Evolutionary conservation across 2,797 vertebrate genomes (phyloP).

Genomic region (Danio kyathit): DNA sequence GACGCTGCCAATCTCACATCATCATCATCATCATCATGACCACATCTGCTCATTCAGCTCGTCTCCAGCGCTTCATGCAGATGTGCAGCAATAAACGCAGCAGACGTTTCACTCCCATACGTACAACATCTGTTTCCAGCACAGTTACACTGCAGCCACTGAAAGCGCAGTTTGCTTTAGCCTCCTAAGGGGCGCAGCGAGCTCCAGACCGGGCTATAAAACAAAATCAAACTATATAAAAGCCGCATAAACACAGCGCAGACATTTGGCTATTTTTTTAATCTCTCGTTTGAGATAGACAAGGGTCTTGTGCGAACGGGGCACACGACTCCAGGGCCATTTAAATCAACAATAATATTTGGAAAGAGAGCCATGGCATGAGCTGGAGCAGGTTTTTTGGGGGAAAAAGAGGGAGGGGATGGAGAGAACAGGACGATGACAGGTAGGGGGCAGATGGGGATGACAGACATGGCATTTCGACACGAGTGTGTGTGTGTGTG

Average conservation of each 20-base stretch:
- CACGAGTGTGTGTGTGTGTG: constrained; percentile 27
- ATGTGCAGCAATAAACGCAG: constrained; percentile 24
- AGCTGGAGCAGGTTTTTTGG: constrained; percentile 43
- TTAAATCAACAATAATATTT: constrained; percentile 67
- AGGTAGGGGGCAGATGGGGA: constrained; percentile 60
- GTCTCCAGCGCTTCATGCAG: constrained; percentile 23
- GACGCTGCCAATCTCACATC: constrained; percentile 13
- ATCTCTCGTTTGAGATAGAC: constrained; percentile 48
- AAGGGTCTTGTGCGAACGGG: constrained; percentile 39
- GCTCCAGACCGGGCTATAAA: constrained; percentile 49
- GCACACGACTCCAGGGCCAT: constrained; percentile 48
- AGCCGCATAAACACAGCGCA: constrained; percentile 41
- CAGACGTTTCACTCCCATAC: constrained; percentile 36
- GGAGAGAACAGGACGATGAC: constrained; percentile 55
- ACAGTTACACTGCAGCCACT: constrained; percentile 30
- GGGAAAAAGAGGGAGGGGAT: constrained; percentile 24
- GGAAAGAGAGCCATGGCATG: constrained; percentile 50
- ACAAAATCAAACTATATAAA: constrained; percentile 52
- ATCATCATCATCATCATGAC: neutral
- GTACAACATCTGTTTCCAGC: constrained; percentile 43
- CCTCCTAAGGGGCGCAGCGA: constrained; percentile 40
- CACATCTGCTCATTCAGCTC: constrained; percentile 1
- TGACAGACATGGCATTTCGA: constrained; percentile 60
- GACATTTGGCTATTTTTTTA: constrained; percentile 44
- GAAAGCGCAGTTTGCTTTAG: constrained; percentile 44